Evolutionary conservation across 2,113 vertebrate species (phyloP), one percentile per base, ranked within the genome.

Genomic region (Ramphastos sulfuratus): DNA sequence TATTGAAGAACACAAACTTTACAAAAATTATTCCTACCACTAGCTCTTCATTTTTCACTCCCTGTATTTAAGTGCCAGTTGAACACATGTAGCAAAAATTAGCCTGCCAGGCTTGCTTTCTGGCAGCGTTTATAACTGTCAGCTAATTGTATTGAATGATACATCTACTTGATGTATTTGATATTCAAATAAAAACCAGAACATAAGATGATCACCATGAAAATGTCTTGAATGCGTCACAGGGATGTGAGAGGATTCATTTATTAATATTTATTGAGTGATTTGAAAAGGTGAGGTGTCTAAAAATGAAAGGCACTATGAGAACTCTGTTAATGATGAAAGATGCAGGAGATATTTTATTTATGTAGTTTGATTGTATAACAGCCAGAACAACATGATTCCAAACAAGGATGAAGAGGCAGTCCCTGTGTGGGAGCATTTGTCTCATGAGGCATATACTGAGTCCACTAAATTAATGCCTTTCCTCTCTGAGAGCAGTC

Each of bases 231-330:
- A 85, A 87, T 90, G 89, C 63, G 1, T 96, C 94, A 87, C 59
- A 84, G 64, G 71, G 90, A 59, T 69, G 35, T 91, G 90, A 91
- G 91, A 91, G 55, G 73, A 94, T 95, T 94, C 83, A 95, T 94
- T 93, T 90, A 95, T 96, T 96, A 96, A 94, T 96, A 93, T 92
- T 95, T 95, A 95, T 95, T 93, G 93, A 95, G 44, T 82, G 66
- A 93, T 95, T 94, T 84, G 61, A 95, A 95, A 96, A 96, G 90
- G 93, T 94, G 94, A 94, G 92, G 87, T 90, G 80, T 89, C 94
- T 96, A 88, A 96, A 95, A 96, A 90, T 90, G 93, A 94, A 94
- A 96, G 95, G 93, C 4, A 0, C 77, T 65, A 13, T 86, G 73
- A 95, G 90, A 93, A 91, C 39, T 67, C 79, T 58, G 87, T 46